A percentile compares a stretch with the other conserved stretches of the same genome.
Evolutionary conservation across 2,113 vertebrate species (phyloP).

Genomic region (Pseudopipra pipra): DNA sequence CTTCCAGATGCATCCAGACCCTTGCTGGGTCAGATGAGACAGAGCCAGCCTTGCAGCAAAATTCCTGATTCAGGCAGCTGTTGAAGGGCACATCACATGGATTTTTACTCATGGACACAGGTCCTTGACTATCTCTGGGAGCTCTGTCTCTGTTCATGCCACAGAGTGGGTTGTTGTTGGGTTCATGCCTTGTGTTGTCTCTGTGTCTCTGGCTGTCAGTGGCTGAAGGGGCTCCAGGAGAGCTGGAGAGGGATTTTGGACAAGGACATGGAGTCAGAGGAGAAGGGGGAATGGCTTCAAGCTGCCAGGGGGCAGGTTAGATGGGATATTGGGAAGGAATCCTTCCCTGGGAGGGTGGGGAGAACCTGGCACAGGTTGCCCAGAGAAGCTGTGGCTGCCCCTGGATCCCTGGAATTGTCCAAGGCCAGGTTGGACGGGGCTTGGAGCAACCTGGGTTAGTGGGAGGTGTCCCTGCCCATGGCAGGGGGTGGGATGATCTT

Average conservation of each 20-base stretch:
- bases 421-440: fast-evolving
- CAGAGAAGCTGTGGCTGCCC: not conserved
- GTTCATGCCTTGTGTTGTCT: not conserved
- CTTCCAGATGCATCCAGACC: not conserved
- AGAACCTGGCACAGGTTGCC: not conserved
- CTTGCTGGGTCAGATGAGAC: not conserved
- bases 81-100: not conserved
- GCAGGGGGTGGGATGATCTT: not conserved
- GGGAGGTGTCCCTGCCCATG: not conserved
- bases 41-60: not conserved
- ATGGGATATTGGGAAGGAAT: not conserved
- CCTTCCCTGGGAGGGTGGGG: fast-evolving
- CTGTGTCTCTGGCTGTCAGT: not conserved
- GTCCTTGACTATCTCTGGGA: not conserved
- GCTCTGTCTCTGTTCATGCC: not conserved
- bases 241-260: not conserved
- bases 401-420: not conserved
- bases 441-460: fast-evolving
- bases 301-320: fast-evolving
- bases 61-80: not conserved
- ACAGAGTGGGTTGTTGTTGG: not conserved
- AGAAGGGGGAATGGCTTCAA: not conserved
- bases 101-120: not conserved
- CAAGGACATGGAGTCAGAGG: not conserved
- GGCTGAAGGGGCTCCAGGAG: not conserved